phyloP scores from a whole-genome alignment of 2,888 invertebrate species.

The Heteropelma amictum region DNA sequence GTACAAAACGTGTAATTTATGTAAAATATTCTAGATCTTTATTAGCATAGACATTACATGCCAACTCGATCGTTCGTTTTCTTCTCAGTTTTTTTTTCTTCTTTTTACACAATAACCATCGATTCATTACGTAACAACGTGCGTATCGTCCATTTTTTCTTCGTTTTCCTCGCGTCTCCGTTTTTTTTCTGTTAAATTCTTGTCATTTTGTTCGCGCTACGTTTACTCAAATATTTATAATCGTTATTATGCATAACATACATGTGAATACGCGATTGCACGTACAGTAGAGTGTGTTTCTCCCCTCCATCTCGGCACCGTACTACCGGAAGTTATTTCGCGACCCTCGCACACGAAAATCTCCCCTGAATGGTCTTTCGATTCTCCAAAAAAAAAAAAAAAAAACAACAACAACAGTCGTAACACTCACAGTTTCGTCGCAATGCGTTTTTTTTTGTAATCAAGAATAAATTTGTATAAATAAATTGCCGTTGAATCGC shows the following conservation, averaged over 20 bases:
- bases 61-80: constrained; percentile 63
- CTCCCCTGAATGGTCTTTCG: background rate
- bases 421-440: background rate
- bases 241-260: constrained; percentile 51
- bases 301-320: constrained; percentile 49
- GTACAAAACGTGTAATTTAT: constrained; percentile 59
- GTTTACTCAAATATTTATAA: constrained; percentile 57
- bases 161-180: constrained; percentile 2
- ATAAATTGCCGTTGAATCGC: background rate
- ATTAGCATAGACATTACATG: constrained; percentile 74
- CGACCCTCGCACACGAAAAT: constrained; percentile 61
- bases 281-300: constrained; percentile 49
- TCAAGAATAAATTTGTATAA: background rate
- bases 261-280: constrained; percentile 59
- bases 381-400: too few species aligned
- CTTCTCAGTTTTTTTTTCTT: background rate
- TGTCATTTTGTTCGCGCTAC: constrained; percentile 66
- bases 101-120: constrained; percentile 67
- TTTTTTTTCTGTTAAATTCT: constrained; percentile 55
- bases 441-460: background rate
- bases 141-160: constrained; percentile 47
- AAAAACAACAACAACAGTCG: too few species aligned
- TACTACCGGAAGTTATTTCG: constrained; percentile 53
- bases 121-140: constrained; percentile 65
- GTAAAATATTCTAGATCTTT: constrained; percentile 74